A percentile compares a stretch with the other conserved stretches of the same genome.
phyloP scores from a whole-genome alignment of 92 coral and sea anemone species.

The Parazoanthus darwini region DNA sequence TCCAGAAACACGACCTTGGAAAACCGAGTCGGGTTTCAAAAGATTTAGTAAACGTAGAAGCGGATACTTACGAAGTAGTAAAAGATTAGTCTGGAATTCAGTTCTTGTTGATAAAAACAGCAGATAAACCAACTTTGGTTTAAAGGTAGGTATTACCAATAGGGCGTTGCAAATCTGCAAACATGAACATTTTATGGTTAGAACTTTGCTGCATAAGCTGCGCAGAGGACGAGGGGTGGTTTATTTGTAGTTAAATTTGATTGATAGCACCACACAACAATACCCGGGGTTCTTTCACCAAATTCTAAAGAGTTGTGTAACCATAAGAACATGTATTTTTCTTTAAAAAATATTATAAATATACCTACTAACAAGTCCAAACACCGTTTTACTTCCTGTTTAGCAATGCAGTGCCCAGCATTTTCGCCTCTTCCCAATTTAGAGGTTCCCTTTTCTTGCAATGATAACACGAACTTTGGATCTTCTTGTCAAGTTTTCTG shows the following conservation, averaged over 20 bases:
- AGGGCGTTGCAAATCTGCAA: too few relatives aligned
- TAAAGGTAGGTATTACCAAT: too few relatives aligned
- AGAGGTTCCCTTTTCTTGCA: conserved; percentile 33
- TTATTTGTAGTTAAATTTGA: too few relatives aligned
- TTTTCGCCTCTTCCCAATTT: neutral
- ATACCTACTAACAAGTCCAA: neutral
- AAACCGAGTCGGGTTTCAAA: too few relatives aligned
- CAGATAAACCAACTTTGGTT: too few relatives aligned
- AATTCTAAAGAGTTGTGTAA: too few relatives aligned
- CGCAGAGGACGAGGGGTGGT: neutral
- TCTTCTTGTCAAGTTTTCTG: conserved; percentile 50
- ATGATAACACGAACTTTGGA: conserved; percentile 29
- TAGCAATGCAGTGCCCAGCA: conserved; percentile 26
- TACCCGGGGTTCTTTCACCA: neutral
- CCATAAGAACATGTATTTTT: neutral
- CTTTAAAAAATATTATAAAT: neutral
- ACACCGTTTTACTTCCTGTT: neutral
- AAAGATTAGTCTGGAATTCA: too few relatives aligned
- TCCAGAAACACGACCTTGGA: too few relatives aligned
- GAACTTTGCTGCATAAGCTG: neutral
- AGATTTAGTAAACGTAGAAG: too few relatives aligned
- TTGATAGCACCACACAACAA: neutral
- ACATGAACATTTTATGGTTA: neutral
- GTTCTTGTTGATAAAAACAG: too few relatives aligned
- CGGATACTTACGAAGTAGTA: too few relatives aligned